Conservation (phyloP, 1,140 invertebrate species). For the Ips nitidus region DNA sequence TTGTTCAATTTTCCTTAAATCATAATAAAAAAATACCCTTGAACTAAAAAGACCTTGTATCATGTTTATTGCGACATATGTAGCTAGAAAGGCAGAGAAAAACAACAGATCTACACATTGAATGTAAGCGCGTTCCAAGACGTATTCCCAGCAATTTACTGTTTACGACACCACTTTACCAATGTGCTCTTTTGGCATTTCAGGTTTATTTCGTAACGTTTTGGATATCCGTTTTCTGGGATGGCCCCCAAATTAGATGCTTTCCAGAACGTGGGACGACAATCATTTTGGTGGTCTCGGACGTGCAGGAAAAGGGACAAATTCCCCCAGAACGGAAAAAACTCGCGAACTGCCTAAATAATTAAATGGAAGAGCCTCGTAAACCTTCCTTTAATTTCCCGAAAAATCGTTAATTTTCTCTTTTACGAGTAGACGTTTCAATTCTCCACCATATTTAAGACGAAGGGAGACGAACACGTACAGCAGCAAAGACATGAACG, state of each 20-base stretch:
- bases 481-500: constrained; percentile 21
- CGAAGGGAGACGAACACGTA: constrained; percentile 13
- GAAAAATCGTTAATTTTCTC: constrained; percentile 27
- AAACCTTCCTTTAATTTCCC: constrained; percentile 15
- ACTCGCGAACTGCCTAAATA: neutral
- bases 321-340: too few relatives aligned
- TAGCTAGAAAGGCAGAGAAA: constrained; percentile 17
- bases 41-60: constrained; percentile 11
- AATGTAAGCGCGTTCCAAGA: constrained; percentile 38
- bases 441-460: constrained; percentile 28
- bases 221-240: neutral
- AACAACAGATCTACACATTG: constrained; percentile 33
- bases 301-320: neutral
- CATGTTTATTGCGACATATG: constrained; percentile 30
- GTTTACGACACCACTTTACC: constrained; percentile 43
- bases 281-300: neutral
- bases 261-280: constrained; percentile 1
- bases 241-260: constrained; percentile 11
- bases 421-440: constrained; percentile 35
- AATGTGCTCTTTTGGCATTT: constrained; percentile 28
- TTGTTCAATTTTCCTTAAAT: too few relatives aligned
- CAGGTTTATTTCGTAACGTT: constrained; percentile 23
- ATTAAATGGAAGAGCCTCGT: neutral
- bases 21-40: constrained; percentile 3
- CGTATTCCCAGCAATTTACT: constrained; percentile 45